Percentiles rank a stretch among this genome's conserved stretches.
Evolutionary conservation across 2,113 vertebrate genomes (phyloP).

Genomic region (Scytalopus superciliaris): DNA sequence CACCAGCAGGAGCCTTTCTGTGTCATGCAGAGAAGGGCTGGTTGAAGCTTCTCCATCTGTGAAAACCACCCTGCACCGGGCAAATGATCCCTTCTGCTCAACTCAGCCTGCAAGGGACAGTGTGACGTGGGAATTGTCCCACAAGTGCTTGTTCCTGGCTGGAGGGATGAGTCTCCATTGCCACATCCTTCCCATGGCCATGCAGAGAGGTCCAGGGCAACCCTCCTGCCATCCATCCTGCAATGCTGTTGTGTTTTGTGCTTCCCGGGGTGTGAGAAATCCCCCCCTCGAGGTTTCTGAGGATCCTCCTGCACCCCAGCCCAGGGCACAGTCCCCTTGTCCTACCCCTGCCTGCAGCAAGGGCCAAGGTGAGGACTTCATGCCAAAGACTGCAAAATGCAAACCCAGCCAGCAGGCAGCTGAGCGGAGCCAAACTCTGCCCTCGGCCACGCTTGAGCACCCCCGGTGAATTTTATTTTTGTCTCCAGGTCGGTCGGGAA

Average conservation of each 20-base stretch:
- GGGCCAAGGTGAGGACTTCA: not conserved
- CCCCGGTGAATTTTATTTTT: not conserved
- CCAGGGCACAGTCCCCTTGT: not conserved
- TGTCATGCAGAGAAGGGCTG: not conserved
- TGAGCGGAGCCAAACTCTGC: not conserved
- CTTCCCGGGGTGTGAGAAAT: not conserved
- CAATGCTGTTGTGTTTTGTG: rapidly evolving
- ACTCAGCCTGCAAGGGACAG: not conserved
- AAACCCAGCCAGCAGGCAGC: not conserved
- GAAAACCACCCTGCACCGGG: not conserved
- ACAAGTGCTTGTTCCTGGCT: rapidly evolving
- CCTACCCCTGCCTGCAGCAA: not conserved
- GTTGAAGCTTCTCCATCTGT: not conserved
- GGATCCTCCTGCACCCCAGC: not conserved
- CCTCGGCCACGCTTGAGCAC: not conserved
- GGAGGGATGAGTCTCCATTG: not conserved
- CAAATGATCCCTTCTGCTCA: not conserved
- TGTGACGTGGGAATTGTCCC: not conserved
- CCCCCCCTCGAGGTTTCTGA: not conserved
- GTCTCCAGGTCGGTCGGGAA: not conserved
- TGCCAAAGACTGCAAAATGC: not conserved
- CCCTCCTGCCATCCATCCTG: rapidly evolving
- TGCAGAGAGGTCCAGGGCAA: not conserved
- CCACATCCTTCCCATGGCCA: rapidly evolving
- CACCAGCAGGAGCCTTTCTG: not conserved